Evolutionary conservation across 2,113 vertebrate species (phyloP).

Genomic region (Trachemys scripta): DNA sequence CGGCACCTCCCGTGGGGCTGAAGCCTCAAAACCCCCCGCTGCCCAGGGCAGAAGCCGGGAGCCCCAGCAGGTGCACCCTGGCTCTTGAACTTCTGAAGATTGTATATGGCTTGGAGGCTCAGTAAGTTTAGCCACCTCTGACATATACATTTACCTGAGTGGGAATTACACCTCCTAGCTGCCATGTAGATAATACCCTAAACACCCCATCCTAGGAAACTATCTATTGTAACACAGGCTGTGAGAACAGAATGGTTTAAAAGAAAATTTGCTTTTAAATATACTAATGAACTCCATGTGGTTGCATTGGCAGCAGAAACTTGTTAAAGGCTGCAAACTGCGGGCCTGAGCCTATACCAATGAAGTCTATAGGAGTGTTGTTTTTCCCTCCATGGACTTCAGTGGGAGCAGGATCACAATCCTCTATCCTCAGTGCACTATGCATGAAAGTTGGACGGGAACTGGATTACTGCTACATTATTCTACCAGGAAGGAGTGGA

Average conservation of each 20-base stretch:
- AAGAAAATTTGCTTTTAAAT: background rate
- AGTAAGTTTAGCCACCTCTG: too few species aligned
- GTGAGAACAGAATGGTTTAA: background rate
- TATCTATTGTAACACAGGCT: background rate
- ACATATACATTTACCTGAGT: background rate
- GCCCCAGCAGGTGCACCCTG: too few species aligned
- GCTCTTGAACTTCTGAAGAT: too few species aligned
- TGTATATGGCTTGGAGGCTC: too few species aligned
- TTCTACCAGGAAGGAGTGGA: background rate
- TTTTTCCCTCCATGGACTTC: background rate
- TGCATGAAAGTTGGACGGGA: background rate
- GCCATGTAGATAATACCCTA: background rate
- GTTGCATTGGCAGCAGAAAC: rapidly evolving
- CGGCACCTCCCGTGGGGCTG: too few species aligned
- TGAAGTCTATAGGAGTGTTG: background rate
- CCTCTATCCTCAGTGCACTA: background rate
- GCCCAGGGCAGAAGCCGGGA: too few species aligned
- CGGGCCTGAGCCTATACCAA: background rate
- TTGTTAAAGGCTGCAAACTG: background rate
- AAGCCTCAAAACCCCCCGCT: too few species aligned
- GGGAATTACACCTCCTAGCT: background rate
- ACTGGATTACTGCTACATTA: background rate
- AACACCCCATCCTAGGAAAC: background rate
- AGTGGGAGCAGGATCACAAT: background rate
- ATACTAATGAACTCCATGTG: background rate